These are phyloP conservation scores for Stichopus horrens DNA, from an alignment of 53 echinoderm and acorn worm genomes.

Conservation along the genomic window DNA sequence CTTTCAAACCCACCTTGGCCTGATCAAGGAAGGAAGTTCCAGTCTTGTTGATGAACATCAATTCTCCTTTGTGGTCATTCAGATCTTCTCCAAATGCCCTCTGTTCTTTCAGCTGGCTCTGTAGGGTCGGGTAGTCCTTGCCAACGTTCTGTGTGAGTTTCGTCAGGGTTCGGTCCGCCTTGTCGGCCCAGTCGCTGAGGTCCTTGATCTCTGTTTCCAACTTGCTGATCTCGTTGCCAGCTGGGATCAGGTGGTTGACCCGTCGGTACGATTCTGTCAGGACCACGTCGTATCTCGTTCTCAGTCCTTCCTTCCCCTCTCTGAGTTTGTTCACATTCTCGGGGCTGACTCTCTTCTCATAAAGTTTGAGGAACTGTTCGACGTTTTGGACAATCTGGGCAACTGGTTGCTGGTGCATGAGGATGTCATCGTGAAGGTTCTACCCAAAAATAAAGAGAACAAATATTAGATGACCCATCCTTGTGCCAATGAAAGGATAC, in stretches of 20 bases:
- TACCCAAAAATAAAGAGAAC: conserved; percentile 3
- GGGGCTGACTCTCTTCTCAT: conserved; percentile 69
- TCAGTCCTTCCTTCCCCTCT: conserved; percentile 73
- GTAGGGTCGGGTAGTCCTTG: conserved; percentile 71
- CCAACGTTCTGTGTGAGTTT: conserved; percentile 68
- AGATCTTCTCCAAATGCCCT: conserved; percentile 79
- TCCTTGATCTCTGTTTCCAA: conserved; percentile 76
- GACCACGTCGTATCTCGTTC: conserved; percentile 84
- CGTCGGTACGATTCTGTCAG: conserved; percentile 85
- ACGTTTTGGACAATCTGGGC: conserved; percentile 78
- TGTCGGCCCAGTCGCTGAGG: conserved; percentile 72
- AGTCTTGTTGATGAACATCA: conserved; percentile 93
- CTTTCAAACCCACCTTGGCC: conserved; percentile 54
- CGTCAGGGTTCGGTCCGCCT: conserved; percentile 58
- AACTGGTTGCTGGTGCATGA: conserved; percentile 79
- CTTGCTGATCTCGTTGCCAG: conserved; percentile 76
- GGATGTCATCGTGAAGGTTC: conserved; percentile 84
- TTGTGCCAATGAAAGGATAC: not conserved
- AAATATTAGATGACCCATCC: not conserved
- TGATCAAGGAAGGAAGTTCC: conserved; percentile 77
- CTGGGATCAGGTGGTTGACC: conserved; percentile 78
- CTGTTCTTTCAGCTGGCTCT: conserved; percentile 77
- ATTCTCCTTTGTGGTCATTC: conserved; percentile 94
- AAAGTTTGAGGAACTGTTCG: conserved; percentile 76
- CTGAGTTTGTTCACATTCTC: conserved; percentile 73